A percentile compares a stretch with the other conserved stretches of the same genome.
These are phyloP conservation scores for Cotesia vestalis DNA, from an alignment of 1,140 invertebrate species.

Conservation along the genomic window DNA sequence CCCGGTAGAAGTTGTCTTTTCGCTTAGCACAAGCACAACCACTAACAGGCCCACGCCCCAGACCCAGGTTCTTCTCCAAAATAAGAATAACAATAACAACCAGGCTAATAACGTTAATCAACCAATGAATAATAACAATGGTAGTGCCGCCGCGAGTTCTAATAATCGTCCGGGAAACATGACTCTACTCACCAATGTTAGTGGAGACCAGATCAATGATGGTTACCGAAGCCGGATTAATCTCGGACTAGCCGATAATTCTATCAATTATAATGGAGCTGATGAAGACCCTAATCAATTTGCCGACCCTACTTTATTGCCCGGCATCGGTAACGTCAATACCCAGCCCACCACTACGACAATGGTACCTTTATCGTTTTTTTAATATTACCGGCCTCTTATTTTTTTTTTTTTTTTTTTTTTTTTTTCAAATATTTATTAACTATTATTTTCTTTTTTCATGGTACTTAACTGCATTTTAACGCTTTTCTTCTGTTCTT, in stretches of 20 bases:
- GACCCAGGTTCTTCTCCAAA: conserved; percentile 55
- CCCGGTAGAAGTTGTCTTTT: conserved; percentile 64
- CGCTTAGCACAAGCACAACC: conserved; percentile 62
- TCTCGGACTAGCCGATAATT: conserved; percentile 59
- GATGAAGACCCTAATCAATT: conserved; percentile 44
- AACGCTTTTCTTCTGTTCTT: conserved; percentile 19
- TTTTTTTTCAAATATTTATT: conserved; percentile 22
- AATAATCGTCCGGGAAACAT: conserved; percentile 50
- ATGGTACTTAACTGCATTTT: conserved; percentile 29
- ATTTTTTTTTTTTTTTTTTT: conserved; percentile 18
- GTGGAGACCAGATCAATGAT: conserved; percentile 44
- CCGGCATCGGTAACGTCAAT: conserved; percentile 54
- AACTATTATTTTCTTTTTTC: conserved; percentile 34
- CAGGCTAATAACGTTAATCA: conserved; percentile 41
- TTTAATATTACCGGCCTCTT: conserved; percentile 42
- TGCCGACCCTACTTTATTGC: conserved; percentile 39
- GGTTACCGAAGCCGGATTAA: conserved; percentile 57
- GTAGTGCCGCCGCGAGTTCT: conserved; percentile 43
- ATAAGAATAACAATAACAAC: conserved; percentile 51
- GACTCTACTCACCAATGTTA: conserved; percentile 42
- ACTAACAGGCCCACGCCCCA: conserved; percentile 58
- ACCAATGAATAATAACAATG: no score
- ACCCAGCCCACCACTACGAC: conserved; percentile 49
- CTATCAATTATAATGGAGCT: conserved; percentile 54
- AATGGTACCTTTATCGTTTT: conserved; percentile 59